Evolutionary conservation across 1,140 invertebrate species (phyloP), one percentile per base, ranked within the genome.

Genomic region (Pogonomyrmex barbatus): DNA sequence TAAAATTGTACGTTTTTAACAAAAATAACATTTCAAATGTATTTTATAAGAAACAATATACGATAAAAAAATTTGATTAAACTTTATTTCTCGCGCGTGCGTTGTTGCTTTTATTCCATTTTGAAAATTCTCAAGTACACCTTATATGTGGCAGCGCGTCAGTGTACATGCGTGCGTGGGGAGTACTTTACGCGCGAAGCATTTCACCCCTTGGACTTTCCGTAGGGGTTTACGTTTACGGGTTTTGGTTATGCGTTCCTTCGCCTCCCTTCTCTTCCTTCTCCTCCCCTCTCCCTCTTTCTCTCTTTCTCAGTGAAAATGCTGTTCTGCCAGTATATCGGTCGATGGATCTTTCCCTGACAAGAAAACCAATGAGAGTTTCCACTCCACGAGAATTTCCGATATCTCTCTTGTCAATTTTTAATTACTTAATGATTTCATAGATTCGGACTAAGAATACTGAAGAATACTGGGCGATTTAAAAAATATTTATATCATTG

Each of bases 221-320:
- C 68, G 60, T 81, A 87, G 60, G 83, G 89, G 89, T 90, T 62
- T 76, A 75, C 89, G 83, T 90, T 90, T 90, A 90, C 87, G 87
- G 85, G 75, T 90, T 90, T 90, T 79, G 89, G 83, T 85, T 85
- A 60, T 54, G 78, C 63, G 76, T 77, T 65, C 52, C 71, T 39
- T 42, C 76, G 68, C 39, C 50, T 33, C 73, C 67, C 42, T 45
- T 54, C 62, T 36, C 2, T 33, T 54, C 42, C 12, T 2, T 36
- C 14, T 33, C 56, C n/a, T 24, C n/a, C 42, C 45, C 30, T 36
- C 17, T n/a, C 42, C 17, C 24, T 30, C 63, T 68, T 24, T 47
- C 56, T 33, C 30, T 50, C 17, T 50, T n/a, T 81, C 79, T 47
- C 79, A 36, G 2, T n/a, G 60, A 65, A 42, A 58, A 33, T 65